These are phyloP conservation scores for Drosophila paucipuncta DNA, from an alignment of 2,888 invertebrate species.

Conservation along the genomic window DNA sequence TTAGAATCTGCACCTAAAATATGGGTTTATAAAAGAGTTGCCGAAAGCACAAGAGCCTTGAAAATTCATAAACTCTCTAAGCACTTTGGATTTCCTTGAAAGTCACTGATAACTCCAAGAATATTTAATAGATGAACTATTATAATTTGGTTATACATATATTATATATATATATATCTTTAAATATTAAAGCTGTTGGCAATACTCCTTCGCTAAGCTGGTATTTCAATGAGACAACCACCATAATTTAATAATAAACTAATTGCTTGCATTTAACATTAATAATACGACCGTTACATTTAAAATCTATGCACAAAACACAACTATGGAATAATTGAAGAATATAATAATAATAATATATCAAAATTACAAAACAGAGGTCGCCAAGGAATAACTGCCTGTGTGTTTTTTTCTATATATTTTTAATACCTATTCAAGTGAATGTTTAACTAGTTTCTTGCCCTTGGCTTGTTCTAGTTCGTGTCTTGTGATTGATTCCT, in stretches of 20 bases:
- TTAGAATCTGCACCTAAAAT: background rate
- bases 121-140: background rate
- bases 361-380: conserved; percentile 20
- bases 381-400: conserved; percentile 9
- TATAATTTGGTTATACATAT: background rate
- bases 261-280: conserved; percentile 42
- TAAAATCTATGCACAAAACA: conserved; percentile 11
- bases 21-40: background rate
- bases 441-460: conserved; percentile 32
- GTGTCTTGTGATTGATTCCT: conserved; percentile 32
- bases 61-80: background rate
- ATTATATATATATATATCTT: background rate
- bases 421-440: conserved; percentile 37
- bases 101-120: background rate
- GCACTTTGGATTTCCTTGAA: background rate
- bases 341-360: conserved; percentile 21
- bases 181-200: background rate
- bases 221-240: background rate
- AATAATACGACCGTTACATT: conserved; percentile 63
- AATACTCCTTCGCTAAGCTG: background rate
- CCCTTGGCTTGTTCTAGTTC: conserved; percentile 22
- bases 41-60: background rate
- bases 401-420: conserved; percentile 21
- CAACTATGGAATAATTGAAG: conserved; percentile 16
- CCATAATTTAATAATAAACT: conserved; percentile 14